Evolutionary conservation across 2,113 vertebrate genomes (phyloP), one percentile per base, ranked within the genome.

Genomic region (Gnathonemus longibarbis): DNA sequence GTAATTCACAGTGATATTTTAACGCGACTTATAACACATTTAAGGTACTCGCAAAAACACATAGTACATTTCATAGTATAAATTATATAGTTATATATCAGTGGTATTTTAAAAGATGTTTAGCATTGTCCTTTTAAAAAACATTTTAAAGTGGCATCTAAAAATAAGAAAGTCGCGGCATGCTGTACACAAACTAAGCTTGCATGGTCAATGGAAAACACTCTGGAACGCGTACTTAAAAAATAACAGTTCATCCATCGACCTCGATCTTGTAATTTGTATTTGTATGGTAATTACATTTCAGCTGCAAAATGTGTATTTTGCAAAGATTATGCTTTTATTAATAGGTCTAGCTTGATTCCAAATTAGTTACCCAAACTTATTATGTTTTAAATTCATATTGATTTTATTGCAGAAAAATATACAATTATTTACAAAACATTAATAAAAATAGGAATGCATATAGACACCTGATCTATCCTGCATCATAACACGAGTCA

Each of bases 401-500:
- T 96, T 95, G 96, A 96, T 97, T 96, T 99, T 98, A 98, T 98
- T 99, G 96, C 97, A 97, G 96, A 97, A 96, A 97, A 97, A 97
- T 97, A 97, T 97, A 96, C 97, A 97, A 92, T 95, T 98, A 98
- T 98, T 97, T 99, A 99, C 98, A 98, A 97, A 95, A 96, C 96
- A 96, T 96, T 95, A 95, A 96, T 97, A 97, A 97, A 97, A 97
- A 96, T 97, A 96, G 93, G 95, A 97, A 97, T 97, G 97, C 96
- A 96, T 95, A 95, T 96, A 97, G 97, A 98, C 97, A 96, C 96
- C 96, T 95, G 96, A 97, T 98, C 96, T 96, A 96, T 96, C 96
- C 91, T 97, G 96, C 97, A 97, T 97, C 96, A 95, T 96, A 97
- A 96, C 96, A 96, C 94, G 96, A 95, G 95, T 95, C 95, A 96